Base-by-base conservation (phyloP, 2,888 invertebrate species). In the Thyatira batis region DNA sequence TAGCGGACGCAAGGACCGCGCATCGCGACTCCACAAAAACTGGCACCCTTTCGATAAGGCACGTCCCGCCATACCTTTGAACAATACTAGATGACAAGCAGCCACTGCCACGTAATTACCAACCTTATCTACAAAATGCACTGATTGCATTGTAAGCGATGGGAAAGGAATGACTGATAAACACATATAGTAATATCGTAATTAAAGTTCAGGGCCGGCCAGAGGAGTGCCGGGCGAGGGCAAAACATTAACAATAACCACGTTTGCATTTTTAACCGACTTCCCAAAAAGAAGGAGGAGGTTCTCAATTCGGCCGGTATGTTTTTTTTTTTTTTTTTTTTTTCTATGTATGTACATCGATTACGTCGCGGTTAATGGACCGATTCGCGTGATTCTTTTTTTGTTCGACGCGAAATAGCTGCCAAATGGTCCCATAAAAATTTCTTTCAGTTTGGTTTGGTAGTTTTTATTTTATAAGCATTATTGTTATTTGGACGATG, bases 21-120 rank as follows among this genome's bases (percentile, higher is more conserved):
- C 53, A 56, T 61, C 62, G 68, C 64, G 66, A 57, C 61, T n/a
- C 52, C 49, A 55, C 70, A 82, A 82, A 76, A 77, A 70, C 67
- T 60, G 13, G 6, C 73, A 67, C 73, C 77, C 77, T 69, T 76
- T 72, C 69, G 83, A 82, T 81, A 79, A 80, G 78, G 76, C 83
- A 82, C 82, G 83, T 79, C 75, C 71, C 68, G 69, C 61, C 67
- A 68, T 71, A 69, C 69, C 73, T 72, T 65, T 69, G 67, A 74
- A 69, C 70, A 67, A 67, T 67, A 54, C 67, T 63, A 70, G 17
- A 52, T 65, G 67, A 69, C 68, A 68, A 60, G 17, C 63, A 61
- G 45, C 33, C 54, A 55, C 60, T 58, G 72, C 69, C 70, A 70
- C 69, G 27, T 65, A 67, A 60, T 49, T 20, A 13, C 10, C 52